These are phyloP conservation scores for Cardiocondyla obscurior DNA, from an alignment of 1,140 invertebrate species.

Conservation along the genomic window DNA sequence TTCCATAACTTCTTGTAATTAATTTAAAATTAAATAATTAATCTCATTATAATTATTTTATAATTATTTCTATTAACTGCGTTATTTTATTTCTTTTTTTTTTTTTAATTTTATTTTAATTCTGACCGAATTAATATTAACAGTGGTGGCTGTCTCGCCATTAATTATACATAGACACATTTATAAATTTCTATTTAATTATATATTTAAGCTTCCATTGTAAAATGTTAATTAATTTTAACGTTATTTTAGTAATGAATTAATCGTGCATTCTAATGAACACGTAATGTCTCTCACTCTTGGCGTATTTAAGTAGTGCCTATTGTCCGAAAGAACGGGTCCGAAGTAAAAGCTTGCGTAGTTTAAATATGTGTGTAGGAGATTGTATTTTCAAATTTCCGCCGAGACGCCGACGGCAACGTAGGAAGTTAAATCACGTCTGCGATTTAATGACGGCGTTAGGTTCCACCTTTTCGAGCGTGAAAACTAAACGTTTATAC, in stretches of 20 bases:
- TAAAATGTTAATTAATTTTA: not conserved
- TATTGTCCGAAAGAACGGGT: not conserved
- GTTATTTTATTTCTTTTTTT: not conserved
- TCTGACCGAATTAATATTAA: not conserved
- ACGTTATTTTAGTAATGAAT: not conserved
- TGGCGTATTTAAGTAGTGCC: not conserved
- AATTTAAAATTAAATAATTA: not conserved
- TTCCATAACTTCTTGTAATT: not conserved
- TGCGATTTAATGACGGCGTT: constrained; percentile 23
- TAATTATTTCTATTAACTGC: not conserved
- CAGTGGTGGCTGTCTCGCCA: not conserved
- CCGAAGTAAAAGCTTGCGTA: not conserved
- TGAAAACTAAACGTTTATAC: constrained; percentile 49
- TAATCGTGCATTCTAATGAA: not conserved
- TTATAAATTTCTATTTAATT: not conserved
- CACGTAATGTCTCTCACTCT: not conserved
- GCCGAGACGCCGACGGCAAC: not conserved
- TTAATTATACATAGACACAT: not conserved
- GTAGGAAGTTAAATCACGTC: constrained; percentile 18
- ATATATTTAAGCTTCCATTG: not conserved
- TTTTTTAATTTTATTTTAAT: not conserved
- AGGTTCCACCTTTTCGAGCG: not conserved
- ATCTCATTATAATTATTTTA: not conserved
- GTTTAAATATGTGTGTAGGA: not conserved
- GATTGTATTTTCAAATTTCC: not conserved